Evolutionary conservation across 1,140 invertebrate species (phyloP).

Genomic region (Antheraea pernyi): DNA sequence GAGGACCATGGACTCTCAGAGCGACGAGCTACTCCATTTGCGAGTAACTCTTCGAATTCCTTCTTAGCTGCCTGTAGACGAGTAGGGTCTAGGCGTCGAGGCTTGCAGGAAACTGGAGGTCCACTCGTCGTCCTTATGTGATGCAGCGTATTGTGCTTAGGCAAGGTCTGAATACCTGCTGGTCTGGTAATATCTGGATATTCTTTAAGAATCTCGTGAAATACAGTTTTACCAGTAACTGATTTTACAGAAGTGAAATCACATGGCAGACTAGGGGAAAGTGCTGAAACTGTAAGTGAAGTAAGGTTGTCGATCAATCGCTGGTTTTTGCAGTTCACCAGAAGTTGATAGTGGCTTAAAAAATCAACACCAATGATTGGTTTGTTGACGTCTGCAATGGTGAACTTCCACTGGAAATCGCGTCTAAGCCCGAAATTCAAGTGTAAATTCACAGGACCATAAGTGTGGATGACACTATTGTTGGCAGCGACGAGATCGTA

Average conservation of each 20-base stretch:
- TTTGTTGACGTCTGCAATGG: constrained; percentile 2
- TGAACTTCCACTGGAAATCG: neutral
- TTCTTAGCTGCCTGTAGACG: constrained; percentile 9
- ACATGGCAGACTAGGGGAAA: no score
- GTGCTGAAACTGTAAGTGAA: neutral
- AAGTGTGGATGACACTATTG: neutral
- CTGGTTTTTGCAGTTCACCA: neutral
- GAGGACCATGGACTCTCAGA: constrained; percentile 5
- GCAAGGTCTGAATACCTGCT: constrained; percentile 4
- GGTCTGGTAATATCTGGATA: constrained; percentile 12
- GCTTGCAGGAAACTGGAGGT: constrained; percentile 14
- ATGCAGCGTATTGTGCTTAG: constrained; percentile 9
- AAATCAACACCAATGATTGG: constrained; percentile 6
- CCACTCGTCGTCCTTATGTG: constrained; percentile 16
- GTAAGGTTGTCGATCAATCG: neutral
- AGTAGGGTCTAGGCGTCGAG: constrained; percentile 7
- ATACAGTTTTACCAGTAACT: neutral
- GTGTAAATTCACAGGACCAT: neutral
- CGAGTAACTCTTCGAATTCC: constrained; percentile 4
- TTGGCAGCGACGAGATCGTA: neutral
- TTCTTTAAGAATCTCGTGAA: neutral
- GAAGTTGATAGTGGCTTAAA: neutral
- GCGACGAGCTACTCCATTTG: neutral
- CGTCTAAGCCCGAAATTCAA: constrained; percentile 7
- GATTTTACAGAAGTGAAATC: neutral